phyloP scores from a whole-genome alignment of 2,797 vertebrate genomes.

The Ibycter americanus region DNA sequence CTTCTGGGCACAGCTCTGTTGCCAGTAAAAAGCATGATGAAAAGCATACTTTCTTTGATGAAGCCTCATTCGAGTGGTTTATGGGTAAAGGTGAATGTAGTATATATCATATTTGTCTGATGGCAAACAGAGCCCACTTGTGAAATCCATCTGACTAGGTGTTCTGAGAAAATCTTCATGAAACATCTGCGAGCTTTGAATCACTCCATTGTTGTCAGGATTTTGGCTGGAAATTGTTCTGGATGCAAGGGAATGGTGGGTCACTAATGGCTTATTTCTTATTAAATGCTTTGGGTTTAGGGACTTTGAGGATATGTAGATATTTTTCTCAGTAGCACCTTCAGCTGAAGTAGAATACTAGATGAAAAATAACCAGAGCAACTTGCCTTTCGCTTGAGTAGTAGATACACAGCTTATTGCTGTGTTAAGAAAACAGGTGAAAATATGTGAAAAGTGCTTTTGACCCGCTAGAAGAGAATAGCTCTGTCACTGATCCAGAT shows the following conservation, averaged over 20 bases:
- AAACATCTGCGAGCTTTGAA: constrained; percentile 21
- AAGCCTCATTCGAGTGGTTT: background rate
- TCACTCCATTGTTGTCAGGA: constrained; percentile 7
- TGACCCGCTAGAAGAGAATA: background rate
- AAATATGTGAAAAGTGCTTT: background rate
- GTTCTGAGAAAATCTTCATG: constrained; percentile 17
- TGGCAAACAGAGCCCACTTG: constrained; percentile 32
- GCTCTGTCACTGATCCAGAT: background rate
- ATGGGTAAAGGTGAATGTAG: constrained; percentile 43
- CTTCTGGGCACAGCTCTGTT: constrained; percentile 39
- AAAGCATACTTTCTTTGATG: constrained; percentile 54
- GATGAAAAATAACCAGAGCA: background rate
- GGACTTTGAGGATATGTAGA: background rate
- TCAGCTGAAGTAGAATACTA: background rate
- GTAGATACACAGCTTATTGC: background rate
- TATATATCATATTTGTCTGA: constrained; percentile 28
- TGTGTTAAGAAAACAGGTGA: background rate
- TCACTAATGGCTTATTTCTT: constrained; percentile 2
- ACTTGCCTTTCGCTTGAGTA: background rate
- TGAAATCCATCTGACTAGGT: constrained; percentile 37
- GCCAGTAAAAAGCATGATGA: constrained; percentile 56
- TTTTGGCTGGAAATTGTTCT: constrained; percentile 45
- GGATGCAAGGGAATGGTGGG: background rate
- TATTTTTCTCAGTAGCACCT: constrained; percentile 1
- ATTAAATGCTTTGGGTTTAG: background rate